Evolutionary conservation across 1,140 invertebrate genomes (phyloP).

Genomic region (Pseudomyrmex pallidus): DNA sequence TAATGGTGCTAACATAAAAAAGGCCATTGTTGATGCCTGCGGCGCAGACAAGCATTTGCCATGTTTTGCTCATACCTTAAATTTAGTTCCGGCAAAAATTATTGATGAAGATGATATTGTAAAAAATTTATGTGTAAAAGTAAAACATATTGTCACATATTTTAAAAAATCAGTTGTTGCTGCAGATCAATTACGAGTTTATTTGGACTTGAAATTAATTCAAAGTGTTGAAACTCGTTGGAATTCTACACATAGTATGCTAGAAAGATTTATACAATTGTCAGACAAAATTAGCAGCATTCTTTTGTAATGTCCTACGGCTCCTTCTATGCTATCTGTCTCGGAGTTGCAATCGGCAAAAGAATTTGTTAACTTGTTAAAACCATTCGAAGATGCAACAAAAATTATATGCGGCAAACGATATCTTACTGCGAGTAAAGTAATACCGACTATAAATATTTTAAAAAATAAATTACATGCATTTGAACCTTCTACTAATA

Average conservation of each 20-base stretch:
- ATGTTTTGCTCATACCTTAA: neutral
- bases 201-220: neutral
- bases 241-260: neutral
- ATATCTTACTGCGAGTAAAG: neutral
- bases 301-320: neutral
- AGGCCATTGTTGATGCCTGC: neutral
- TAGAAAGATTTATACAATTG: neutral
- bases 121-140: neutral
- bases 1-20: constrained; percentile 2
- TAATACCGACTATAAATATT: neutral
- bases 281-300: neutral
- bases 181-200: neutral
- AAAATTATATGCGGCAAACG: neutral
- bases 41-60: neutral
- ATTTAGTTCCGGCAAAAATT: neutral
- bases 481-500: neutral
- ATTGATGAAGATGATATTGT: neutral
- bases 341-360: neutral
- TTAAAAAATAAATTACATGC: neutral
- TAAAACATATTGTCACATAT: neutral
- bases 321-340: neutral
- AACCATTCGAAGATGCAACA: neutral
- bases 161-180: neutral
- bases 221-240: neutral
- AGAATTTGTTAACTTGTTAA: neutral